These are phyloP conservation scores for Eurois occulta DNA, from an alignment of 2,888 invertebrate species.

Conservation along the genomic window DNA sequence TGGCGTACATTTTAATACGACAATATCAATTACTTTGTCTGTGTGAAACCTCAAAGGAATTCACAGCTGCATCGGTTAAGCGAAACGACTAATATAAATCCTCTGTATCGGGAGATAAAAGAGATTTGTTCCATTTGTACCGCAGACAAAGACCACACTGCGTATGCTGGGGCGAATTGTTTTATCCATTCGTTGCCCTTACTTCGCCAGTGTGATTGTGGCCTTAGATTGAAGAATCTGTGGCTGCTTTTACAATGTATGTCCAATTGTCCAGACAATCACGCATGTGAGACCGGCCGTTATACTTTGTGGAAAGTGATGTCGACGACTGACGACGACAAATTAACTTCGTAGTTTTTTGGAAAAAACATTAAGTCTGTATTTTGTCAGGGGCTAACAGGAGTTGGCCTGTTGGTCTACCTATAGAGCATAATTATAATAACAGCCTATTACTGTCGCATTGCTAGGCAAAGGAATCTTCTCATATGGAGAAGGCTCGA, in stretches of 20 bases:
- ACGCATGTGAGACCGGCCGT: not conserved
- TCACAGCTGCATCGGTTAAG: slow-evolving; percentile 20
- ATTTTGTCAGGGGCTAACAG: too few species aligned
- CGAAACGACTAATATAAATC: slow-evolving; percentile 26
- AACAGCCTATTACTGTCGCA: not conserved
- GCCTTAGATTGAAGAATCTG: slow-evolving; percentile 13
- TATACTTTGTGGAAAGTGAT: slow-evolving; percentile 3
- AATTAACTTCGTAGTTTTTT: not conserved
- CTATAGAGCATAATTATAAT: too few species aligned
- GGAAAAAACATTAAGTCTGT: too few species aligned
- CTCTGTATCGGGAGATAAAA: slow-evolving; percentile 32
- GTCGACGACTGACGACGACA: too few species aligned
- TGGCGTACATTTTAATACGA: not conserved
- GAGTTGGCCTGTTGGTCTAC: too few species aligned
- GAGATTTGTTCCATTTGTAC: slow-evolving; percentile 30
- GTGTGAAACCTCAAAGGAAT: slow-evolving; percentile 11
- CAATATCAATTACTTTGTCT: slow-evolving; percentile 13
- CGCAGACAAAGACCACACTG: slow-evolving; percentile 10
- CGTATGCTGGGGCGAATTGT: not conserved
- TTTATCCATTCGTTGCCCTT: slow-evolving; percentile 23
- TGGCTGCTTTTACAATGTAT: slow-evolving; percentile 1
- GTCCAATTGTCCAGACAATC: slow-evolving; percentile 1
- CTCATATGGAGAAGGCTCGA: not conserved
- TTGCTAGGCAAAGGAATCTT: not conserved
- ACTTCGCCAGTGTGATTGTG: not conserved